These are phyloP conservation scores for Melipona beecheii DNA, from an alignment of 2,888 invertebrate species.

Conservation along the genomic window DNA sequence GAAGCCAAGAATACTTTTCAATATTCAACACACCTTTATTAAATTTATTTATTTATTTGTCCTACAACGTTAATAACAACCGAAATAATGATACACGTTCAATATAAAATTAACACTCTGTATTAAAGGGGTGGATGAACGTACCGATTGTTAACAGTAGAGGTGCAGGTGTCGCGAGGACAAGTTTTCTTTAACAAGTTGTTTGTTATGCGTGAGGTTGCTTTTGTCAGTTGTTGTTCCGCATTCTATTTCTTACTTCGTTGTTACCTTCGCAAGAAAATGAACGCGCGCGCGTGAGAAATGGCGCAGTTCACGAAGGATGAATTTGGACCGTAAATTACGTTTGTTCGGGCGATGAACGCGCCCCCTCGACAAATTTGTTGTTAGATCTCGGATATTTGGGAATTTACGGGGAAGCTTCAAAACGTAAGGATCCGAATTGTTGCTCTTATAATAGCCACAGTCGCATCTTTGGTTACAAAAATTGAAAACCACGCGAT, in stretches of 20 bases:
- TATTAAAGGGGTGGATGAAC: neutral
- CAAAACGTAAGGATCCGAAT: neutral
- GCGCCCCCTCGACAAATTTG: neutral
- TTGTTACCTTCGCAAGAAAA: neutral
- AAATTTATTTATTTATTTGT: too few relatives aligned
- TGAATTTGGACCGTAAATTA: neutral
- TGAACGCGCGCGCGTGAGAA: too few relatives aligned
- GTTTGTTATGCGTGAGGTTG: neutral
- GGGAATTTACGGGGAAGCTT: neutral
- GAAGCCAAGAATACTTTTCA: too few relatives aligned
- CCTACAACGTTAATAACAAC: too few relatives aligned
- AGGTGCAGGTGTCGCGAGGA: neutral
- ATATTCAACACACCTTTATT: too few relatives aligned
- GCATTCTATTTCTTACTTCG: neutral
- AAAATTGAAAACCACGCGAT: too few relatives aligned
- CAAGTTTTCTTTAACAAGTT: constrained; percentile 11
- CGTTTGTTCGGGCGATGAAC: neutral
- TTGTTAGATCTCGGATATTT: neutral
- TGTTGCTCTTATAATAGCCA: too few relatives aligned
- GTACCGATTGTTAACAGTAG: too few relatives aligned
- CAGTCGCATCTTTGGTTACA: too few relatives aligned
- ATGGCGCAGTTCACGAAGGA: neutral
- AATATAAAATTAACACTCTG: too few relatives aligned
- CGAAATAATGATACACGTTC: too few relatives aligned
- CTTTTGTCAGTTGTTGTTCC: neutral